These are phyloP conservation scores for Columba guinea DNA, from an alignment of 2,797 vertebrate genomes.

Conservation along the genomic window DNA sequence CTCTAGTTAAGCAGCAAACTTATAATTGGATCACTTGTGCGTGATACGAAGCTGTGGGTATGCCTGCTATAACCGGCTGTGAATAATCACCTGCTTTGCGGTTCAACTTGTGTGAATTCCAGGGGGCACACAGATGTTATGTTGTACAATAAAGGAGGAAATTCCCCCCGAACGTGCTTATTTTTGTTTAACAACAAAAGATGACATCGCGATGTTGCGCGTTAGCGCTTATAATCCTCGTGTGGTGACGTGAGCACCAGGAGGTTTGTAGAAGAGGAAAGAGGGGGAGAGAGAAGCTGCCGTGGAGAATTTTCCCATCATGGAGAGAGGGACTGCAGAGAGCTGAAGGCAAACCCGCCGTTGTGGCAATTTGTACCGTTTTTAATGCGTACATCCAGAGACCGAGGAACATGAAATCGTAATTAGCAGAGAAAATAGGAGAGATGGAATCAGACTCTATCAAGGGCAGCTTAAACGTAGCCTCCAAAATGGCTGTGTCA, in stretches of 20 bases:
- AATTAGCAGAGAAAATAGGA: slow-evolving; percentile 63
- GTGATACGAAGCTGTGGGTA: neutral
- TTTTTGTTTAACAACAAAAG: neutral
- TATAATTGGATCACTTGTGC: neutral
- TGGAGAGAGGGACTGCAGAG: neutral
- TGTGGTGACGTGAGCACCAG: neutral
- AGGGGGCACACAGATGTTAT: neutral
- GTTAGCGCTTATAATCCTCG: neutral
- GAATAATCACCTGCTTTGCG: neutral
- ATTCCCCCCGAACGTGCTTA: neutral
- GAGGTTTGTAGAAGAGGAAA: neutral
- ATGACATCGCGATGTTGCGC: neutral
- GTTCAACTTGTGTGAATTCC: neutral
- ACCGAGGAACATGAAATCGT: slow-evolving; percentile 19
- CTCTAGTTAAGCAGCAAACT: neutral
- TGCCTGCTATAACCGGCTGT: neutral
- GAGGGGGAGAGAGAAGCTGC: neutral
- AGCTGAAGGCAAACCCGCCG: neutral
- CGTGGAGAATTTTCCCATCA: neutral
- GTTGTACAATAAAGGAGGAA: neutral
- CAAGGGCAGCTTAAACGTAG: slow-evolving; percentile 22
- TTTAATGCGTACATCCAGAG: neutral
- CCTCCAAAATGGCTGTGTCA: slow-evolving; percentile 34
- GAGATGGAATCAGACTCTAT: slow-evolving; percentile 49
- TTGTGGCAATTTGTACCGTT: neutral